Conservation (phyloP, 2,797 vertebrate species). For the Sardinella longiceps region DNA sequence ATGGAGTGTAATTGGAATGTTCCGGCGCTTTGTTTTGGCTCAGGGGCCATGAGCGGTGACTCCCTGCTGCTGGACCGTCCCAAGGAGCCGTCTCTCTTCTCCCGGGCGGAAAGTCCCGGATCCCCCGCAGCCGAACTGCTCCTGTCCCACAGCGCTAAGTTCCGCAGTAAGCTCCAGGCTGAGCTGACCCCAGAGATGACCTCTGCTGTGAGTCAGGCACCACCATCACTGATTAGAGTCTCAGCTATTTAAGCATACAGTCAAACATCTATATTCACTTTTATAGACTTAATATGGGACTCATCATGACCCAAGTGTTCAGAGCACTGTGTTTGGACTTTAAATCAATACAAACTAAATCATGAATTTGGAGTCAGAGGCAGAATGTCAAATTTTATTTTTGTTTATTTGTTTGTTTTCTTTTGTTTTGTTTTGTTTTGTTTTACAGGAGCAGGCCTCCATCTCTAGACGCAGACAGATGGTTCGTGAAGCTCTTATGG, state of each 20-base stretch:
- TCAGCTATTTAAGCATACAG: background rate
- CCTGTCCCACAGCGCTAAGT: constrained; percentile 65
- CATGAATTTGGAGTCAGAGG: too few relatives aligned
- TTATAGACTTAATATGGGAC: background rate
- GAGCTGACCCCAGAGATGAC: constrained; percentile 62
- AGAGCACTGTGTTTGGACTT: background rate
- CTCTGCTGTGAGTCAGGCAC: constrained; percentile 75
- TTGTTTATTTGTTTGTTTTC: background rate
- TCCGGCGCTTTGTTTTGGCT: background rate
- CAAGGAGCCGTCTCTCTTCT: background rate
- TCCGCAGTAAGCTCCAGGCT: constrained; percentile 65
- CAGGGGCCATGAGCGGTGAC: constrained; percentile 45
- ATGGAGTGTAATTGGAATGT: background rate
- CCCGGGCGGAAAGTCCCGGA: constrained; percentile 34
- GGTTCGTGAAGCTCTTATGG: constrained; percentile 76
- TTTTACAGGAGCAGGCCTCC: constrained; percentile 83
- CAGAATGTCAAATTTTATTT: background rate
- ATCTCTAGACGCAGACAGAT: constrained; percentile 72
- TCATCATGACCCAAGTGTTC: background rate
- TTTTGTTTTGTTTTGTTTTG: background rate
- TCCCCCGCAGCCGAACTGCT: constrained; percentile 12
- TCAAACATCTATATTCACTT: background rate
- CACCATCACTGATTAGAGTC: background rate
- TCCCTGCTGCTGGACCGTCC: constrained; percentile 46
- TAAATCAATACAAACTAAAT: background rate